Base-by-base conservation (phyloP, 2,888 invertebrate genomes). In the Uloborus plumipes region DNA sequence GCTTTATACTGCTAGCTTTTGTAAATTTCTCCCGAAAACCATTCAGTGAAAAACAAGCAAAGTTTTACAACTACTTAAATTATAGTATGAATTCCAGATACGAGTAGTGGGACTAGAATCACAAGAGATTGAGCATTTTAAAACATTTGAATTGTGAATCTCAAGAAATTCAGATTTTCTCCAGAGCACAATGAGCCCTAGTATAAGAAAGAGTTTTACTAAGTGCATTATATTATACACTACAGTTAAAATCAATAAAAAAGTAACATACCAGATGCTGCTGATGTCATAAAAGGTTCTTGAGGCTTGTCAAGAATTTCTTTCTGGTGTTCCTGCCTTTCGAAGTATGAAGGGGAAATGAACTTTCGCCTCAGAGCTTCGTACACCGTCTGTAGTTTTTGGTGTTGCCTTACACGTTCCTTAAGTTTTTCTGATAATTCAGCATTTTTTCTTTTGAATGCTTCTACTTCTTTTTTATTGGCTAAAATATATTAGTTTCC, bases 341-440 rank as follows among this genome's bases (percentile, higher is more conserved):
- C 76, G 64, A 80, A 80, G 59, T 80, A 80, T 6, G 75, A 75
- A 31, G 84, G 80, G 18, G 79, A 80, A 49, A 84, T 84, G 58
- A 75, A 79, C 64, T 84, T 84, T 20, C 84, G 66, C 49, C 76
- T 65, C n/a, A 84, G 26, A 20, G 79, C 71, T 80, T 84, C 84
- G 49, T 84, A 72, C 16, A 84, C 64, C 13, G 75, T 67, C 58
- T 84, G 84, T 0, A 84, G 58, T 58, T 84, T 84, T 64, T 84
- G 79, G 51, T 84, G 74, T 20, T 84, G 84, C 47, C 84, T 59
- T 16, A 71, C 72, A n/a, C 77, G 53, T 69, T 84, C 84, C 61
- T 71, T 84, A 13, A 84, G 61, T 31, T 80, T 84, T 66, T 84
- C 84, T 18, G 79, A 71, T 15, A 84, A 47, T 62, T 84, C 84